Conservation (phyloP, 2,888 invertebrate species). For the Caenorhabditis virilis region DNA sequence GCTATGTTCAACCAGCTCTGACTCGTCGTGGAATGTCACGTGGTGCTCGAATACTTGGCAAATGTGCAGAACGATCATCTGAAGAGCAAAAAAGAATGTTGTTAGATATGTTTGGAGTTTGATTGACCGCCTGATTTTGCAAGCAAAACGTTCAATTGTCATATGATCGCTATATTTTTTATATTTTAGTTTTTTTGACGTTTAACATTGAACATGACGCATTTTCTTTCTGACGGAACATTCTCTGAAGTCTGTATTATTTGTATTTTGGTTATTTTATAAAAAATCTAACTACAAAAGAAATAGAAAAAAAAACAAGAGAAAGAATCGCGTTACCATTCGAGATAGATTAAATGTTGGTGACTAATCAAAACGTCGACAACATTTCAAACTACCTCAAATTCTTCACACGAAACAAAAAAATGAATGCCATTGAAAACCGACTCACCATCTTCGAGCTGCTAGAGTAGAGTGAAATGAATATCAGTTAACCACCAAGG, state of each 20-base stretch:
- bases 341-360: conserved; percentile 35
- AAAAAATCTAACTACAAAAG: neutral
- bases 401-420: neutral
- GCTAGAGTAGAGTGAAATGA: too few species aligned
- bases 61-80: conserved; percentile 19
- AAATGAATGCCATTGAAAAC: too few species aligned
- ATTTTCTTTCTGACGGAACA: too few species aligned
- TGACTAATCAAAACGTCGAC: conserved; percentile 15
- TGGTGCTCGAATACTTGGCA: conserved; percentile 24
- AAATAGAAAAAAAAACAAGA: neutral
- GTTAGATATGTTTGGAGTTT: conserved; percentile 3
- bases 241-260: too few species aligned
- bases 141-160: too few species aligned
- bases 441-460: too few species aligned
- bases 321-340: conserved; percentile 1
- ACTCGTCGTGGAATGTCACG: conserved; percentile 22
- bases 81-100: conserved; percentile 24
- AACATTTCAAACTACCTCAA: conserved; percentile 48
- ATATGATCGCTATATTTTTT: too few species aligned
- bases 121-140: neutral
- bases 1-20: conserved; percentile 30
- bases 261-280: neutral
- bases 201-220: too few species aligned
- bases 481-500: too few species aligned
- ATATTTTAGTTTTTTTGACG: too few species aligned